These are phyloP conservation scores for Aspidapion aeneum DNA, from an alignment of 2,888 invertebrate genomes.

Conservation along the genomic window DNA sequence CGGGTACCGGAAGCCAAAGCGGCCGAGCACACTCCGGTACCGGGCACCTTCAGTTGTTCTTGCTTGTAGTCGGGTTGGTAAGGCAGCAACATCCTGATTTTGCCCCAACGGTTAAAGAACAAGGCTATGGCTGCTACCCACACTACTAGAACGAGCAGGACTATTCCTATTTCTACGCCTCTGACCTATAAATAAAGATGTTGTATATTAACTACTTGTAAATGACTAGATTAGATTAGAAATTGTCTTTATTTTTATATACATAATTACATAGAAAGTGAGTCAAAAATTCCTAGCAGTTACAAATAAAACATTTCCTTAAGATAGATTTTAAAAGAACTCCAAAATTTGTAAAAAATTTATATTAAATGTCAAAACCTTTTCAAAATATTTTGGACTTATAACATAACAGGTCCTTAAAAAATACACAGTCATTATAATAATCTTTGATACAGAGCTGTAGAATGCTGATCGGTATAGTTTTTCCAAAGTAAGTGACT, in stretches of 20 bases:
- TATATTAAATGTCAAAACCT: too few relatives aligned
- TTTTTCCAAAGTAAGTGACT: too few relatives aligned
- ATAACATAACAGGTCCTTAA: too few relatives aligned
- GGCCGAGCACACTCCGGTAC: slow-evolving; percentile 65
- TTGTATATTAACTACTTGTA: too few relatives aligned
- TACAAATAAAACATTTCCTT: too few relatives aligned
- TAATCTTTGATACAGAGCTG: neutral
- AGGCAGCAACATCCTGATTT: slow-evolving; percentile 85
- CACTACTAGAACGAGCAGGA: slow-evolving; percentile 74
- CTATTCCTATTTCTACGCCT: slow-evolving; percentile 88
- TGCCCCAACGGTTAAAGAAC: slow-evolving; percentile 87
- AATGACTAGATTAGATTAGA: too few relatives aligned
- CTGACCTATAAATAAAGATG: slow-evolving; percentile 66
- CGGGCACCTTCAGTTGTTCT: slow-evolving; percentile 79
- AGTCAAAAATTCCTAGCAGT: neutral
- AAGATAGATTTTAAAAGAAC: too few relatives aligned
- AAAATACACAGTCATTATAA: neutral
- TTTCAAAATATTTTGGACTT: too few relatives aligned
- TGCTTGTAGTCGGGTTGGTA: slow-evolving; percentile 87
- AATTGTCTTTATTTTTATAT: neutral
- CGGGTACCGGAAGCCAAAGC: slow-evolving; percentile 51
- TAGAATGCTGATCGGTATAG: neutral
- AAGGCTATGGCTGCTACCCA: slow-evolving; percentile 85
- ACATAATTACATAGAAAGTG: neutral
- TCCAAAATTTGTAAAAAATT: too few relatives aligned